Evolutionary conservation across 2,113 vertebrate genomes (phyloP), one percentile per base, ranked within the genome.

Genomic region (Brachyistius frenatus): DNA sequence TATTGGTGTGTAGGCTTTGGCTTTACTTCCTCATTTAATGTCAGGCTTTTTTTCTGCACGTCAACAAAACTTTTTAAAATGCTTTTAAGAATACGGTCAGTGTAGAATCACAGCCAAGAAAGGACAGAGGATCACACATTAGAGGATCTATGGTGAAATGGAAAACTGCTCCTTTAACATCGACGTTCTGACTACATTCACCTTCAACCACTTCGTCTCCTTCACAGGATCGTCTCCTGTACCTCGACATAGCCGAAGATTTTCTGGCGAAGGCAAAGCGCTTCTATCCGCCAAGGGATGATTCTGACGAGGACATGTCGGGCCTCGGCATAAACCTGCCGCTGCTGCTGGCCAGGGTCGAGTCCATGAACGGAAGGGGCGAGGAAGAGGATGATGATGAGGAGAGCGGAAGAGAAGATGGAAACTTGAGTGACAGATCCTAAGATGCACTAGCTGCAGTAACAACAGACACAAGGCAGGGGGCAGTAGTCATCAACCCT

Each of bases 181-280:
- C 41, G 2, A 10, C 41, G 7, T 37, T 5, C 9, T 23, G 41
- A 44, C 41, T 58, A n/a, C 36, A 8, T 60, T 5, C 16, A 39
- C 55, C 8, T 11, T 14, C 50, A 10, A 23, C 23, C 23, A 23
- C 23, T 23, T 23, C 23, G 23, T 23, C 23, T 23, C 75, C 0
- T 56, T 62, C 50, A 5, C 80, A 96, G 96, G 96, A 96, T 71
- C 94, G 95, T 14, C 92, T 96, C 63, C 83, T 96, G 44, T 94
- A 95, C 52, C 91, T 96, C 3, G 96, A 96, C 1, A 93, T 91
- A 4, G 95, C 93, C 4, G 95, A 96, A 1, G 96, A 96, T 47
- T 96, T 96, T 64, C 16, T 96, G 60, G 88, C 91, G 0, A 95
- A 95, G 52, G 95, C 96, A 0, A 93, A 68, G 35, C 93, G 90